A percentile compares a stretch with the other conserved stretches of the same genome.
Conservation (phyloP, 2,797 vertebrate species). For the Todus mexicanus region DNA sequence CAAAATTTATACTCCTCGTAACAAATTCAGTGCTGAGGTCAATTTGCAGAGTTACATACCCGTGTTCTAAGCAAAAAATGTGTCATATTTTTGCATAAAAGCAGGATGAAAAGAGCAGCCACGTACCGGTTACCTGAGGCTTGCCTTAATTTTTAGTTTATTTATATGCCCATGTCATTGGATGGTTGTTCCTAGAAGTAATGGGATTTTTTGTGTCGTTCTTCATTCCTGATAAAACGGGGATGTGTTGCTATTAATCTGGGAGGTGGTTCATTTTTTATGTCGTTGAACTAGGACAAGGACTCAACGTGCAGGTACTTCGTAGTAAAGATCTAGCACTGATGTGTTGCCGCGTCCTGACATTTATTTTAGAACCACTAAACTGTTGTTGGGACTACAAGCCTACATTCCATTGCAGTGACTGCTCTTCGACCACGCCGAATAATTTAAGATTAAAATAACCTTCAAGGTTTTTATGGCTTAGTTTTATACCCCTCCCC, state of each 20-base stretch:
- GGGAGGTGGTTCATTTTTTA: not conserved
- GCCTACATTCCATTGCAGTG: slow-evolving; percentile 28
- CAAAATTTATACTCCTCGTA: not conserved
- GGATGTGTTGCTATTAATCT: not conserved
- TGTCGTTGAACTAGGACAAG: not conserved
- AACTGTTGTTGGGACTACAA: slow-evolving; percentile 4
- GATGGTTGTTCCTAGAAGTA: not conserved
- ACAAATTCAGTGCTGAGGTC: not conserved
- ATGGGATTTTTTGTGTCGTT: not conserved
- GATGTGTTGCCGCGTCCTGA: not conserved
- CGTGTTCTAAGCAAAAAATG: not conserved
- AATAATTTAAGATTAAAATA: slow-evolving; percentile 41
- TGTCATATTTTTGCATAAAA: not conserved
- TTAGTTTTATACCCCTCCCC: not conserved
- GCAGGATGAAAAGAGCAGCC: not conserved
- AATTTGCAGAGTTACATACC: not conserved
- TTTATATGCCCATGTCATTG: not conserved
- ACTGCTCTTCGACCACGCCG: not conserved
- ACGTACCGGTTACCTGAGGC: not conserved
- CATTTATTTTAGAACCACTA: slow-evolving; percentile 46
- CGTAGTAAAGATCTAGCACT: not conserved
- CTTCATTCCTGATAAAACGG: not conserved
- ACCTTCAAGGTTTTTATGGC: not conserved
- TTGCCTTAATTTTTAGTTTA: not conserved
- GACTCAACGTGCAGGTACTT: not conserved